Evolutionary conservation across 2,888 invertebrate species (phyloP).

Genomic region (Proisotoma minuta): DNA sequence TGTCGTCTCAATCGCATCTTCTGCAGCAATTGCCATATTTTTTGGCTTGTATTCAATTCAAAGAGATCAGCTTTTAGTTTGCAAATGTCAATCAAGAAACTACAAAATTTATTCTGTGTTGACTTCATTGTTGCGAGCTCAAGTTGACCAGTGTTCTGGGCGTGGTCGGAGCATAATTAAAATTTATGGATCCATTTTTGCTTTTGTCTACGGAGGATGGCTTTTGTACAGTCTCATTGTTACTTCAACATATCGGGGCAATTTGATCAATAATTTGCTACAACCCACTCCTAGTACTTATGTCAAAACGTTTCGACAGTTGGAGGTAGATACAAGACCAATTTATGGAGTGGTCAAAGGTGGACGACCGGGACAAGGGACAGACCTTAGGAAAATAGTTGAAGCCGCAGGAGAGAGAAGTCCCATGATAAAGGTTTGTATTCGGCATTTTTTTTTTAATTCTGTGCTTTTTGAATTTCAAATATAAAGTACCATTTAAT

Average conservation of each 20-base stretch:
- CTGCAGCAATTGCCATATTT: background rate
- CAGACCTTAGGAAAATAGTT: background rate
- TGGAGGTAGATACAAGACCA: background rate
- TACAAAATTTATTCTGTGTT: too few relatives aligned
- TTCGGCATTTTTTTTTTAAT: too few relatives aligned
- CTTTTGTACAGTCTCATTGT: background rate
- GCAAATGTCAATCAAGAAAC: too few relatives aligned
- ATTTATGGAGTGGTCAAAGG: background rate
- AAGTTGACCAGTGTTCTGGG: too few relatives aligned
- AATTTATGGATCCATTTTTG: background rate
- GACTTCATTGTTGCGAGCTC: too few relatives aligned
- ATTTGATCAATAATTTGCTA: background rate
- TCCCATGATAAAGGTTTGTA: too few relatives aligned
- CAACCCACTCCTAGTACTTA: background rate
- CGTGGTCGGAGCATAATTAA: too few relatives aligned
- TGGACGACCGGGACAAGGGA: background rate
- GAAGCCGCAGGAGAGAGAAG: background rate
- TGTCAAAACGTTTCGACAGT: background rate
- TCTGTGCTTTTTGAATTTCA: too few relatives aligned
- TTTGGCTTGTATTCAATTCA: background rate
- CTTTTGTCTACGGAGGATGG: background rate
- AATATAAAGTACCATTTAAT: too few relatives aligned
- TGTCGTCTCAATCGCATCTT: background rate
- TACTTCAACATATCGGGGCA: background rate
- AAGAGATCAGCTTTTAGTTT: too few relatives aligned